These are phyloP conservation scores for Zoanthus sansibaricus DNA, from an alignment of 92 coral and sea anemone genomes.

Conservation along the genomic window DNA sequence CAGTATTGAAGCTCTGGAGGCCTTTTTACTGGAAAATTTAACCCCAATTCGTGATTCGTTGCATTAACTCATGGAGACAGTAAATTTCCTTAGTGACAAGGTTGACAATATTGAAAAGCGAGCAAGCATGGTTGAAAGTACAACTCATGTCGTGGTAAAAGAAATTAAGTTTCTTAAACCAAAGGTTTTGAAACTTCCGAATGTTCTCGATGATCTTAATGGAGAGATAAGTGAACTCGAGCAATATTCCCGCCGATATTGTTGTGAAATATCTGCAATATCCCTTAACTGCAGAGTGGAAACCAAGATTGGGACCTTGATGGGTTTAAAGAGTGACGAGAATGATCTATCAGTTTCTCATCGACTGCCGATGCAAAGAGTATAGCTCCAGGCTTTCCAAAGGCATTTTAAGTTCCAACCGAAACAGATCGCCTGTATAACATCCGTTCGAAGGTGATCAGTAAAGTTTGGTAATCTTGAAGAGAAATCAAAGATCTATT, in stretches of 20 bases:
- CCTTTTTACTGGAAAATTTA: background rate
- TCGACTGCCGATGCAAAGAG: background rate
- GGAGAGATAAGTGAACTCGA: background rate
- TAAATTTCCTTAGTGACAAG: too few species aligned
- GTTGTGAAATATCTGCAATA: conserved; percentile 12
- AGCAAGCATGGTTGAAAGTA: background rate
- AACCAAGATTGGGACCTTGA: background rate
- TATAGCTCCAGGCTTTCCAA: background rate
- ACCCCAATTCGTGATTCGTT: too few species aligned
- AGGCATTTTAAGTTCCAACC: background rate
- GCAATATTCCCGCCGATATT: conserved; percentile 7
- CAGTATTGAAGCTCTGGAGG: background rate
- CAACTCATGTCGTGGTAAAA: background rate
- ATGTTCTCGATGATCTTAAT: background rate
- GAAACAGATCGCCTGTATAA: background rate
- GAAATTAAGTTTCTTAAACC: conserved; percentile 26
- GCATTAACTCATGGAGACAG: too few species aligned
- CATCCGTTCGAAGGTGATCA: background rate
- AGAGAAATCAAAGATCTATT: background rate
- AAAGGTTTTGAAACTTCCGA: conserved; percentile 25
- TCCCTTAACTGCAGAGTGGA: background rate
- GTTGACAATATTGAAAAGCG: background rate
- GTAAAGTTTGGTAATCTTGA: background rate
- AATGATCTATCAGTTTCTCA: background rate
- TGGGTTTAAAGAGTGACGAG: background rate